These are phyloP conservation scores for Synanthedon tipuliformis DNA, from an alignment of 2,888 invertebrate species.

Conservation along the genomic window DNA sequence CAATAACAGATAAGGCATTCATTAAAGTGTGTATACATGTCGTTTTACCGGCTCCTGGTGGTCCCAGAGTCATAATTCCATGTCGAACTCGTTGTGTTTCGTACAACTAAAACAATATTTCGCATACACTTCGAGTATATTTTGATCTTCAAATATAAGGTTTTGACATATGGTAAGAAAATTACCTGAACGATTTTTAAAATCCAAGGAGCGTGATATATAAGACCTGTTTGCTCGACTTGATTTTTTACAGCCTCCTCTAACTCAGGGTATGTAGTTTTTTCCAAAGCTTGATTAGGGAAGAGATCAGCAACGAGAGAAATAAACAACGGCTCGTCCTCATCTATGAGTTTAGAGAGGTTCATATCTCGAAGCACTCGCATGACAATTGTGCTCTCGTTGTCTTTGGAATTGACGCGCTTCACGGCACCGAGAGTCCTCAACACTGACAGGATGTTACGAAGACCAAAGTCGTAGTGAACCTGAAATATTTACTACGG, in stretches of 20 bases:
- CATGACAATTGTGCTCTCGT: slow-evolving; percentile 97
- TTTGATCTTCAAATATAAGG: not conserved
- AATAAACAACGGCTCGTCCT: slow-evolving; percentile 97
- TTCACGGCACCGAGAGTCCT: slow-evolving; percentile 93
- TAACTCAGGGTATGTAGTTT: slow-evolving; percentile 87
- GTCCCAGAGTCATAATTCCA: slow-evolving; percentile 96
- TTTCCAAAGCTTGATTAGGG: slow-evolving; percentile 93
- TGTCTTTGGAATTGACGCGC: slow-evolving; percentile 89
- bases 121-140: too few relatives aligned
- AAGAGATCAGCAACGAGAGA: slow-evolving; percentile 95
- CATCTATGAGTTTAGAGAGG: slow-evolving; percentile 95
- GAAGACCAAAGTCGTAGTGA: slow-evolving; percentile 95
- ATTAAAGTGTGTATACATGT: slow-evolving; percentile 91
- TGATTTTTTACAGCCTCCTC: slow-evolving; percentile 89
- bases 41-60: slow-evolving; percentile 95
- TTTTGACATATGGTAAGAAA: not conserved
- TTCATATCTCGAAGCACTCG: slow-evolving; percentile 98
- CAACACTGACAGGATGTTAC: slow-evolving; percentile 95
- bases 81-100: slow-evolving; percentile 96
- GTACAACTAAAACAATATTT: slow-evolving; percentile 74
- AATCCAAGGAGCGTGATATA: slow-evolving; percentile 95
- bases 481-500: slow-evolving; percentile 66
- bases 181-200: slow-evolving; percentile 89
- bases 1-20: slow-evolving; percentile 89
- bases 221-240: slow-evolving; percentile 81